Conservation (phyloP, 2,888 invertebrate genomes). For the Apamea epomidion region DNA sequence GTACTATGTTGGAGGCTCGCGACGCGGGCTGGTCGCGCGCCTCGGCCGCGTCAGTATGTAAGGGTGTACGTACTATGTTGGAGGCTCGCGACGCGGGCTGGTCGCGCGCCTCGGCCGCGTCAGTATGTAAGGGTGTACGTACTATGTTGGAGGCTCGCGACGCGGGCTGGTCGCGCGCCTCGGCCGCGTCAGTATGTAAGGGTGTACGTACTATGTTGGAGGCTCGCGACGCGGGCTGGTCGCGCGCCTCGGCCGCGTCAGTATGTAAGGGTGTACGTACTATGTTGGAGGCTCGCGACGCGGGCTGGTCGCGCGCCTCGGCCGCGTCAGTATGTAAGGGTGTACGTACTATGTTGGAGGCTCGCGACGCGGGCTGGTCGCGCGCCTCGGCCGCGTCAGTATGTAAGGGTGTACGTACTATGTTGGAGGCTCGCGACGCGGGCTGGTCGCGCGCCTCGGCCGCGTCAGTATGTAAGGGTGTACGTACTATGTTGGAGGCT, state of each 20-base stretch:
- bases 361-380: constrained; percentile 60
- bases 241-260: constrained; percentile 13
- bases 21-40: constrained; percentile 58
- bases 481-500: too few relatives aligned
- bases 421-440: constrained; percentile 53
- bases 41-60: constrained; percentile 3
- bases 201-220: too few relatives aligned
- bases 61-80: too few relatives aligned
- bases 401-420: too few relatives aligned
- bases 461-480: constrained; percentile 8
- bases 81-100: constrained; percentile 58
- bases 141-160: constrained; percentile 42
- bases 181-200: constrained; percentile 2
- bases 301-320: constrained; percentile 24
- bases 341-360: too few relatives aligned
- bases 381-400: constrained; percentile 1
- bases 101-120: constrained; percentile 16
- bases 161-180: constrained; percentile 42
- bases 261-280: too few relatives aligned
- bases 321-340: constrained; percentile 3
- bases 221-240: constrained; percentile 59
- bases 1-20: not conserved
- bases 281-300: constrained; percentile 52
- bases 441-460: constrained; percentile 16
- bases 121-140: too few relatives aligned